Conservation (phyloP, 2,797 vertebrate species). For the Spizella passerina region DNA sequence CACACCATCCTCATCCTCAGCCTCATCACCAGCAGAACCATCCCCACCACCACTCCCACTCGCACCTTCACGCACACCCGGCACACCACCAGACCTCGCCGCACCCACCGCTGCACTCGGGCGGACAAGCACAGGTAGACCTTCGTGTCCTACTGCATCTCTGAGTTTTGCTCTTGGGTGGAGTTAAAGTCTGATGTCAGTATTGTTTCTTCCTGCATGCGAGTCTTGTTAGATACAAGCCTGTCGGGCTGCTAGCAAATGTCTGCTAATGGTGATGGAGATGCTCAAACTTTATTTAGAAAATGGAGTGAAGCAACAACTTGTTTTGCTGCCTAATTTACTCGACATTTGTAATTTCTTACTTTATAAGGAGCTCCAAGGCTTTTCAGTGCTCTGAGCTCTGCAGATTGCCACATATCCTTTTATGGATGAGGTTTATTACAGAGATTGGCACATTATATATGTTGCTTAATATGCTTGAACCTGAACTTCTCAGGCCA, state of each 20-base stretch:
- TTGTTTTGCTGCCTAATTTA: conserved; percentile 14
- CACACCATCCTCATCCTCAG: conserved; percentile 83
- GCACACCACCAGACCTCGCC: conserved; percentile 94
- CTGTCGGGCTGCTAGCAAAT: background rate
- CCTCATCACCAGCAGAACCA: conserved; percentile 89
- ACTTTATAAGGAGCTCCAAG: conserved; percentile 23
- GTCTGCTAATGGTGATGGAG: background rate
- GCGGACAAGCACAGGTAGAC: conserved; percentile 91
- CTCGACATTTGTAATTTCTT: background rate
- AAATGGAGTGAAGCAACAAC: background rate
- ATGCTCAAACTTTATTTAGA: background rate
- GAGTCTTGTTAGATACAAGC: background rate
- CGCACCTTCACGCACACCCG: conserved; percentile 87
- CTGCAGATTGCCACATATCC: background rate
- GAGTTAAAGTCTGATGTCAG: background rate
- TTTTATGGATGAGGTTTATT: background rate
- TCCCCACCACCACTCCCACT: conserved; percentile 89
- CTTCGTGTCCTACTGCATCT: background rate
- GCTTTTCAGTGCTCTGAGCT: background rate
- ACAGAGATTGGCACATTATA: background rate
- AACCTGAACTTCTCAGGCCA: background rate
- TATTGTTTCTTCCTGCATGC: background rate
- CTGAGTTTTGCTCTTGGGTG: background rate
- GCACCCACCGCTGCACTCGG: conserved; percentile 91
- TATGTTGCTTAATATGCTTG: background rate